Evolutionary conservation across 2,888 invertebrate species (phyloP).

Genomic region (Drosophila colorata): DNA sequence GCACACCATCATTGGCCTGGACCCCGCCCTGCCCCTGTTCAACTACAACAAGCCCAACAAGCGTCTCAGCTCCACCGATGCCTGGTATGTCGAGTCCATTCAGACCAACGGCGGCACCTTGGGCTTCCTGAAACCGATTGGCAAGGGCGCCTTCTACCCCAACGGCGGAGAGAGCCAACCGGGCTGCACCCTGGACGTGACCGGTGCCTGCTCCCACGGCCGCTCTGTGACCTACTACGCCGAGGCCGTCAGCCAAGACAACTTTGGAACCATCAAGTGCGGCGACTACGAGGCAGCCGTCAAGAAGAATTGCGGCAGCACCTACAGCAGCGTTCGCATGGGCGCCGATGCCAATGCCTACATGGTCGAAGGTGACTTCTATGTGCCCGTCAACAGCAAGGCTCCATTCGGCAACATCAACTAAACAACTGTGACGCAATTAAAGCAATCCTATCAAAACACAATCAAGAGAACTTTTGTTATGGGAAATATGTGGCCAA

Average conservation of each 20-base stretch:
- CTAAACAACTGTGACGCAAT: constrained; percentile 46
- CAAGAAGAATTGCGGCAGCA: constrained; percentile 65
- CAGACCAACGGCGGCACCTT: constrained; percentile 82
- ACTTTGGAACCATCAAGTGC: constrained; percentile 81
- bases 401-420: constrained; percentile 79
- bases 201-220: constrained; percentile 85
- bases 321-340: constrained; percentile 75
- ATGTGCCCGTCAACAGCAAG: constrained; percentile 79
- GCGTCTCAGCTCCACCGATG: constrained; percentile 76
- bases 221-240: constrained; percentile 85
- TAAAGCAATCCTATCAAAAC: constrained; percentile 9
- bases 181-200: constrained; percentile 85
- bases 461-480: background rate
- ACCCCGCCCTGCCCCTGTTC: constrained; percentile 83
- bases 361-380: constrained; percentile 81
- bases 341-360: constrained; percentile 77
- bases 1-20: constrained; percentile 87
- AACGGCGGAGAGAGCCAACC: constrained; percentile 86
- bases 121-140: constrained; percentile 83
- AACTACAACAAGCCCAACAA: constrained; percentile 67
- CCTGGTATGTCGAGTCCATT: constrained; percentile 82
- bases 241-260: constrained; percentile 83
- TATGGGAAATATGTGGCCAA: background rate
- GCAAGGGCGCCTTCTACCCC: constrained; percentile 86
- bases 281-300: constrained; percentile 66